These are phyloP conservation scores for Lophochroa leadbeateri DNA, from an alignment of 2,113 vertebrate genomes.

Conservation along the genomic window DNA sequence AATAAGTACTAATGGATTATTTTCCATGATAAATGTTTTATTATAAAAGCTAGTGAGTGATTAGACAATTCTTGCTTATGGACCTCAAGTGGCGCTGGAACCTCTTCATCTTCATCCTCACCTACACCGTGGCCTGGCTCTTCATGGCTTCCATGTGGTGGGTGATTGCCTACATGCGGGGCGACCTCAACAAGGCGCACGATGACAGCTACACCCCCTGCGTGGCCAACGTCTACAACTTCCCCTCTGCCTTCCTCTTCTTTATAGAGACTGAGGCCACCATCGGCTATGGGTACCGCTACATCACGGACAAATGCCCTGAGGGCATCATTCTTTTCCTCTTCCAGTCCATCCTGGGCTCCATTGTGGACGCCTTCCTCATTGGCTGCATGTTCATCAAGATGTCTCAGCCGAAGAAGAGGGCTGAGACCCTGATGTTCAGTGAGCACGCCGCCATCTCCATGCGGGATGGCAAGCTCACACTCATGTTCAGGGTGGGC, in stretches of 20 bases:
- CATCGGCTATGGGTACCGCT: slow-evolving; percentile 96
- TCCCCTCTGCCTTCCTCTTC: slow-evolving; percentile 97
- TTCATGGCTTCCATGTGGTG: slow-evolving; percentile 99
- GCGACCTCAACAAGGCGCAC: slow-evolving; percentile 91
- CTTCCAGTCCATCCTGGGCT: slow-evolving; percentile 97
- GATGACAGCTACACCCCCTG: slow-evolving; percentile 95
- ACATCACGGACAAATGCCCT: slow-evolving; percentile 98
- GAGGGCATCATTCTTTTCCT: slow-evolving; percentile 98
- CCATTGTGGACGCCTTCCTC: slow-evolving; percentile 97
- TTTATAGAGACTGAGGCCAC: slow-evolving; percentile 98
- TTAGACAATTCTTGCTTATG: too few species aligned
- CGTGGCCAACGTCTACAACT: slow-evolving; percentile 98
- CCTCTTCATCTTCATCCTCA: slow-evolving; percentile 97
- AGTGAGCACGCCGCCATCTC: slow-evolving; percentile 96
- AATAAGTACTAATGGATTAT: too few species aligned
- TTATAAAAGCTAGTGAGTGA: too few species aligned
- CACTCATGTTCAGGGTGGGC: slow-evolving; percentile 98
- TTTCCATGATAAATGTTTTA: too few species aligned
- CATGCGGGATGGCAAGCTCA: slow-evolving; percentile 96
- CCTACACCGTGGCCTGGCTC: slow-evolving; percentile 98
- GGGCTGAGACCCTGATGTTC: slow-evolving; percentile 98
- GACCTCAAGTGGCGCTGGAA: slow-evolving; percentile 99
- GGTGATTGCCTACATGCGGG: slow-evolving; percentile 94
- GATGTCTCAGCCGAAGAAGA: slow-evolving; percentile 99
- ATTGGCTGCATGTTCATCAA: slow-evolving; percentile 99